phyloP scores from a whole-genome alignment of 2,797 vertebrate species.

The Pteronotus mesoamericanus region DNA sequence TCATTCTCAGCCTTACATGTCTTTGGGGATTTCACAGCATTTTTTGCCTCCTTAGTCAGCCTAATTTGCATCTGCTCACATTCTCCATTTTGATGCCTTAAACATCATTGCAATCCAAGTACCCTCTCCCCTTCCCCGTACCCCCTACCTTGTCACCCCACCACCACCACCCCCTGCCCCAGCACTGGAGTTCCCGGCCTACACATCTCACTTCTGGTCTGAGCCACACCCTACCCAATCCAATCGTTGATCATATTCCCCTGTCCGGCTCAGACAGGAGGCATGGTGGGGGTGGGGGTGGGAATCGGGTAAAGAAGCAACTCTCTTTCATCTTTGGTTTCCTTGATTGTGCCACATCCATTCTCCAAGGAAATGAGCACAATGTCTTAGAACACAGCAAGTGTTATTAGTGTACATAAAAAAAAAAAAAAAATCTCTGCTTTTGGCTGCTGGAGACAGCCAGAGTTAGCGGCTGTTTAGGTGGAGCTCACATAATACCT shows the following conservation, averaged over 20 bases:
- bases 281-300: background rate
- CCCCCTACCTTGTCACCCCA: background rate
- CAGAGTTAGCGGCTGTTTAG: constrained; percentile 53
- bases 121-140: background rate
- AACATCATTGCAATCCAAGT: constrained; percentile 16
- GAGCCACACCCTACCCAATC: constrained; percentile 43
- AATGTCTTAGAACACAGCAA: constrained; percentile 10
- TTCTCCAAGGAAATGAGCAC: constrained; percentile 36
- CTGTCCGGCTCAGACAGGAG: background rate
- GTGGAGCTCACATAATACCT: constrained; percentile 38
- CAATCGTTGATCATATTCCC: background rate
- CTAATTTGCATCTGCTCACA: background rate
- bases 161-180: background rate
- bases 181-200: background rate
- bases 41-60: background rate
- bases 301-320: background rate
- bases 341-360: background rate
- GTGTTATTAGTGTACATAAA: background rate
- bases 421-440: background rate
- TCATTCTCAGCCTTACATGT: background rate
- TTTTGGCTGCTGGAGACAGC: background rate
- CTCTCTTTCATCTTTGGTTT: background rate
- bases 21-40: background rate
- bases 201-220: constrained; percentile 58
- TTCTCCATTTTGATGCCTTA: background rate